Evolutionary conservation across 2,888 invertebrate species (phyloP).

Genomic region (Lithophane socia): DNA sequence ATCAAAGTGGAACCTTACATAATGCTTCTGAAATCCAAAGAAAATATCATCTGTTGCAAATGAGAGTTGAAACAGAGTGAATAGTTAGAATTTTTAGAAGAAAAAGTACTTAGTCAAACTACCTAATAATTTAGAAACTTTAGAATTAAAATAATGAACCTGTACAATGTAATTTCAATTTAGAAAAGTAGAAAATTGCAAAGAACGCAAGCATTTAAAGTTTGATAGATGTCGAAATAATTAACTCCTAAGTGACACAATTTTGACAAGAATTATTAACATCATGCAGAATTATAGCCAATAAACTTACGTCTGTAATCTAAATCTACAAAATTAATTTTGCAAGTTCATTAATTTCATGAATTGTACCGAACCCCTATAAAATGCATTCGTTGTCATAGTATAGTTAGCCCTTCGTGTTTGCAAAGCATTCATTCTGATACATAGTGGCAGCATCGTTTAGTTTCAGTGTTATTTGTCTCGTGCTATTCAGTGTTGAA

Average conservation of each 20-base stretch:
- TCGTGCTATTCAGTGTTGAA: conserved; percentile 86
- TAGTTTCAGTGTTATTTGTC: conserved; percentile 78
- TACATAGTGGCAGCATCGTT: conserved; percentile 79
- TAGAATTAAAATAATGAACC: conserved; percentile 69
- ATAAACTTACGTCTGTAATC: conserved; percentile 71
- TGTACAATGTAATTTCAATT: conserved; percentile 75
- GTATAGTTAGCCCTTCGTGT: conserved; percentile 71
- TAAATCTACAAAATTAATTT: conserved; percentile 72
- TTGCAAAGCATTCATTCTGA: conserved; percentile 84
- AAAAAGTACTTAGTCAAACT: conserved; percentile 67
- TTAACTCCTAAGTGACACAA: conserved; percentile 63
- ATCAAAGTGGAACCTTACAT: conserved; percentile 82
- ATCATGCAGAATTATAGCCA: conserved; percentile 81
- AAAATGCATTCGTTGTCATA: conserved; percentile 63
- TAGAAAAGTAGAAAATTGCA: conserved; percentile 78
- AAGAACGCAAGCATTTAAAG: conserved; percentile 82
- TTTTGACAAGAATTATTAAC: conserved; percentile 70
- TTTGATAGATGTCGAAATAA: conserved; percentile 71
- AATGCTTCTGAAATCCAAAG: conserved; percentile 84
- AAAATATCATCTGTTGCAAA: conserved; percentile 84
- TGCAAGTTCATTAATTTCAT: conserved; percentile 60
- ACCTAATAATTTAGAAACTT: conserved; percentile 67
- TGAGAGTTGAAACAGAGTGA: conserved; percentile 83
- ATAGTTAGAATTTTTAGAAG: conserved; percentile 77
- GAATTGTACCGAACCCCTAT: conserved; percentile 55